These are phyloP conservation scores for Lydus trimaculatus DNA, from an alignment of 2,888 invertebrate species.

Conservation along the genomic window DNA sequence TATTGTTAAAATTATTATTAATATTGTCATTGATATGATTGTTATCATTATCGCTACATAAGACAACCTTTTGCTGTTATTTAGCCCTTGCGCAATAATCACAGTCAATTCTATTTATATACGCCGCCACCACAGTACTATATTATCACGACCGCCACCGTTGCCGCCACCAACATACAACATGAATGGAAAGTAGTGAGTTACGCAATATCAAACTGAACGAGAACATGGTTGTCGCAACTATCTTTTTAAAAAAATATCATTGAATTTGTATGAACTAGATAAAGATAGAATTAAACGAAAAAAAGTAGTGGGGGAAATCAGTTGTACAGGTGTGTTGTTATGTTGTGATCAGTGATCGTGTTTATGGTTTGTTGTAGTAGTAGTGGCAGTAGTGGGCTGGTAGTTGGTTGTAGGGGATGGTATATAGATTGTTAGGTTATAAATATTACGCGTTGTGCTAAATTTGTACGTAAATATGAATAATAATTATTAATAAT, in stretches of 20 bases:
- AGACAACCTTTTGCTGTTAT: neutral
- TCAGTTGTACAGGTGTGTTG: constrained; percentile 1
- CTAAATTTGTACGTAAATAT: neutral
- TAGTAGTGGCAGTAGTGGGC: neutral
- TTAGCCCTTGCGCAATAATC: neutral
- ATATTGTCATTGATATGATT: neutral
- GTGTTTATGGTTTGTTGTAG: neutral
- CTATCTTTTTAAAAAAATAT: neutral
- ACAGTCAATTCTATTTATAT: neutral
- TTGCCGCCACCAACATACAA: neutral
- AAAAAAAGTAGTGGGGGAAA: neutral
- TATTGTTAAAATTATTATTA: neutral
- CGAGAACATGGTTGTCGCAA: neutral
- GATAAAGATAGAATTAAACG: neutral
- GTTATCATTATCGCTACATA: neutral
- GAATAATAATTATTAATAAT: neutral
- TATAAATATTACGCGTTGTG: neutral
- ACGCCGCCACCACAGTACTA: neutral
- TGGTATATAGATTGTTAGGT: constrained; percentile 1
- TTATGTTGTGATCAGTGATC: neutral
- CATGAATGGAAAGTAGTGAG: neutral
- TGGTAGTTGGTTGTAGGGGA: neutral
- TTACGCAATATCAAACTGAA: neutral
- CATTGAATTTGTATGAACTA: neutral
- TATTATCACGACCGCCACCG: too few relatives aligned